A percentile compares a stretch with the other conserved stretches of the same genome.
phyloP scores from a whole-genome alignment of 2,888 invertebrate species.

The Drosophila crucigera region DNA sequence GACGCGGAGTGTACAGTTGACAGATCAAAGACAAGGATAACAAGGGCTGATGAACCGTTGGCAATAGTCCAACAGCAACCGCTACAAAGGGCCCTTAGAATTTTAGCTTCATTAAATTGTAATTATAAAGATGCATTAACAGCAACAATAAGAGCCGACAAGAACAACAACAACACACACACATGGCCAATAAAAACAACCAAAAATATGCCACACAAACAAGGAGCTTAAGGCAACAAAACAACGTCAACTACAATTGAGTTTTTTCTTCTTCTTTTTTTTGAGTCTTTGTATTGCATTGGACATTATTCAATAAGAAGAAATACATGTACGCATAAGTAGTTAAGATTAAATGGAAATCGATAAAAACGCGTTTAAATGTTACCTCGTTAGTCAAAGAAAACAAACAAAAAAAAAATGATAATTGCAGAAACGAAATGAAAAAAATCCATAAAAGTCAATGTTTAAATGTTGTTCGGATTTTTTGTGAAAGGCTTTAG shows the following conservation, averaged over 20 bases:
- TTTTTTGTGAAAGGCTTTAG: constrained; percentile 55
- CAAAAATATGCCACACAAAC: constrained; percentile 10
- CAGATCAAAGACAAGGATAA: constrained; percentile 25
- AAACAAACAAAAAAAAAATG: constrained; percentile 11
- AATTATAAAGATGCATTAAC: constrained; percentile 53
- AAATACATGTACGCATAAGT: constrained; percentile 34
- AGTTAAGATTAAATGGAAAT: constrained; percentile 53
- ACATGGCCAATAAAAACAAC: constrained; percentile 28
- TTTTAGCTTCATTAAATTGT: constrained; percentile 75
- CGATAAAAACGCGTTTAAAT: constrained; percentile 72
- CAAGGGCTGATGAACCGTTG: neutral
- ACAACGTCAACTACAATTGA: neutral
- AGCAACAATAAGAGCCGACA: constrained; percentile 23
- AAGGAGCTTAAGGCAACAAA: neutral
- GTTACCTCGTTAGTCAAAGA: constrained; percentile 80
- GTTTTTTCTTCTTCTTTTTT: neutral
- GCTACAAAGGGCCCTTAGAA: constrained; percentile 46
- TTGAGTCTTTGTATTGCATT: constrained; percentile 2
- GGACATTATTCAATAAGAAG: constrained; percentile 30
- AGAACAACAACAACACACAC: constrained; percentile 19
- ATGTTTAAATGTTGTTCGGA: constrained; percentile 51
- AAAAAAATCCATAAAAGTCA: constrained; percentile 26
- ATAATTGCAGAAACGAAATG: constrained; percentile 9
- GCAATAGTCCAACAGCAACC: neutral
- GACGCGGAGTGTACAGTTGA: constrained; percentile 5